Evolutionary conservation across 2,113 vertebrate species (phyloP).

Genomic region (Danionella cerebrum): DNA sequence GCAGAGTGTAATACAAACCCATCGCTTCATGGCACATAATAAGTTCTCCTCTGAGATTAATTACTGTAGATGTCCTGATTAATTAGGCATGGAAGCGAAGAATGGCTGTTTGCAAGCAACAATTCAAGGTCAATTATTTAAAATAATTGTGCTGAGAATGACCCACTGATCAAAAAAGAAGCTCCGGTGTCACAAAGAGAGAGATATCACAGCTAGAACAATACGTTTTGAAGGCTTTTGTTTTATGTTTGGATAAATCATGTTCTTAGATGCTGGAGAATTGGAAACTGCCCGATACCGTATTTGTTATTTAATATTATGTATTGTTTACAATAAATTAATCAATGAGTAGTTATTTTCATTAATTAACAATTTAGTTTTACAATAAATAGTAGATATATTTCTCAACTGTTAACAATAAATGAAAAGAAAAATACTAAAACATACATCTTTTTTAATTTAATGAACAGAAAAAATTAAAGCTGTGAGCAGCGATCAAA

Average conservation of each 20-base stretch:
- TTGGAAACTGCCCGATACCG: too few species aligned
- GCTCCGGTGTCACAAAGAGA: neutral
- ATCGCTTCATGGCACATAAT: conserved; percentile 18
- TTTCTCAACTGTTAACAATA: too few species aligned
- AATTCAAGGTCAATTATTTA: conserved; percentile 43
- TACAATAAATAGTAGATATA: too few species aligned
- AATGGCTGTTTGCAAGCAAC: conserved; percentile 20
- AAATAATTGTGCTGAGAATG: conserved; percentile 55
- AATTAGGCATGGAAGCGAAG: conserved; percentile 17
- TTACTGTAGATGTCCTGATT: conserved; percentile 34
- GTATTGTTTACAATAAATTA: too few species aligned
- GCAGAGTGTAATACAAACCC: conserved; percentile 15
- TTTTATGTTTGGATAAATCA: neutral
- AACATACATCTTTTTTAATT: too few species aligned
- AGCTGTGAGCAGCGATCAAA: too few species aligned
- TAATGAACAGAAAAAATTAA: too few species aligned
- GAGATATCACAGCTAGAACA: neutral
- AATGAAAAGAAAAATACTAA: too few species aligned
- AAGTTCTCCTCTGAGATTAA: conserved; percentile 35
- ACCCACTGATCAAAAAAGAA: conserved; percentile 38
- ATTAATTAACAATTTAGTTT: too few species aligned
- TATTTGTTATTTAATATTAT: too few species aligned
- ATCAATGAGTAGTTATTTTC: too few species aligned
- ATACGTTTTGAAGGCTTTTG: neutral
- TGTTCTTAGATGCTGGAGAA: too few species aligned